Conservation (phyloP, 2,888 invertebrate genomes). For the Pogonocherus hispidulus region DNA sequence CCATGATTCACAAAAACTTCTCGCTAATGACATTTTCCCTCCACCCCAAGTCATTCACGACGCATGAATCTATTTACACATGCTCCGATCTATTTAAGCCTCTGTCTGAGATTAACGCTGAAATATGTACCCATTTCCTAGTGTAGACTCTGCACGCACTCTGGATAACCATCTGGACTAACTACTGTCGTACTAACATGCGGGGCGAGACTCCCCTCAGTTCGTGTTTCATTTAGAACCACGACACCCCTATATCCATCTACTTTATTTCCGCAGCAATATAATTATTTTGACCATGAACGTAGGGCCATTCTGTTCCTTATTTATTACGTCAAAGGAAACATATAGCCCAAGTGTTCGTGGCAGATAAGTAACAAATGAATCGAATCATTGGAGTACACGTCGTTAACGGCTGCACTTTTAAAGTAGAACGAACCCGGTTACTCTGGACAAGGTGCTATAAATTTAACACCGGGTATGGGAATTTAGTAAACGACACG, state of each 20-base stretch:
- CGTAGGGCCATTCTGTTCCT: constrained; percentile 42
- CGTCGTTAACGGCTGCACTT: constrained; percentile 21
- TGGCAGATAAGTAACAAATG: constrained; percentile 30
- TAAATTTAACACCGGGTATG: no score
- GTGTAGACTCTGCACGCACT: constrained; percentile 51
- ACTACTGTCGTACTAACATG: constrained; percentile 54
- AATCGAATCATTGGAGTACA: constrained; percentile 13
- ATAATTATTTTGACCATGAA: constrained; percentile 63
- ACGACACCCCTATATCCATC: constrained; percentile 52
- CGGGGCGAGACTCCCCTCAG: constrained; percentile 44
- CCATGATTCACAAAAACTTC: constrained; percentile 39
- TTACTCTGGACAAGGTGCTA: no score
- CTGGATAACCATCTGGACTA: constrained; percentile 58
- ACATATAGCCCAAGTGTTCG: constrained; percentile 36
- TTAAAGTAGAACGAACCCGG: constrained; percentile 20
- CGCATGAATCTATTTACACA: constrained; percentile 52
- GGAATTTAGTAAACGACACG: no score
- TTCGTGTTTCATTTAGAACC: constrained; percentile 48
- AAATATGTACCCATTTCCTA: constrained; percentile 62
- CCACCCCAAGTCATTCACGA: constrained; percentile 36
- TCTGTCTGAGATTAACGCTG: constrained; percentile 57
- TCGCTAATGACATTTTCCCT: constrained; percentile 40
- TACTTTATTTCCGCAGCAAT: constrained; percentile 57
- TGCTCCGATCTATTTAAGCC: constrained; percentile 50
- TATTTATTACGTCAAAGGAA: constrained; percentile 46